A percentile compares a stretch with the other conserved stretches of the same genome.
Conservation (phyloP, 2,888 invertebrate species). For the Drosophila mimica region DNA sequence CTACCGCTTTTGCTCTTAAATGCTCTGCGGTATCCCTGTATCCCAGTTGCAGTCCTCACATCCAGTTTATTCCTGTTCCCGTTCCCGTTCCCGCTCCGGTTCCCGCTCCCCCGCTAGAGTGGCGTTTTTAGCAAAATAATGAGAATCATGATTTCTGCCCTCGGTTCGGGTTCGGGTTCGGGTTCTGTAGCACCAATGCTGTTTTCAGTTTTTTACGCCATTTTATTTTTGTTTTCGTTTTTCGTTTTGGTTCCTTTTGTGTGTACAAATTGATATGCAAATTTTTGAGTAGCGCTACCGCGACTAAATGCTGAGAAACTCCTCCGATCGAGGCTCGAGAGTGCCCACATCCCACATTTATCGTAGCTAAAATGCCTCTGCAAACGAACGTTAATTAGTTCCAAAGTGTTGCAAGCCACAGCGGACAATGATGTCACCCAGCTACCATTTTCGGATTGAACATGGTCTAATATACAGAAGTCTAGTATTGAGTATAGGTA, state of each 20-base stretch:
- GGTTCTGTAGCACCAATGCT: slow-evolving; percentile 42
- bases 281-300: slow-evolving; percentile 65
- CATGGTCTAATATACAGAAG: slow-evolving; percentile 6
- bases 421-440: slow-evolving; percentile 24
- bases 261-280: slow-evolving; percentile 82
- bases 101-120: slow-evolving; percentile 32
- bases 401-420: slow-evolving; percentile 61
- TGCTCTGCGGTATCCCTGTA: slow-evolving; percentile 56
- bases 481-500: background rate
- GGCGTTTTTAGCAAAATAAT: slow-evolving; percentile 78
- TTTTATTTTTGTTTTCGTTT: slow-evolving; percentile 42
- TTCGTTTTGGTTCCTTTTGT: slow-evolving; percentile 34
- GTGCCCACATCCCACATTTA: slow-evolving; percentile 29
- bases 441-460: slow-evolving; percentile 3
- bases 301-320: slow-evolving; percentile 37
- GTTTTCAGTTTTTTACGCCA: slow-evolving; percentile 73
- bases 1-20: slow-evolving; percentile 66
- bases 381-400: slow-evolving; percentile 70
- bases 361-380: slow-evolving; percentile 45
- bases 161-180: slow-evolving; percentile 45
- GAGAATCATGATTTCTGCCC: slow-evolving; percentile 83
- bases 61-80: slow-evolving; percentile 23
- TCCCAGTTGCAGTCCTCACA: slow-evolving; percentile 23
- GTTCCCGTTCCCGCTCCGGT: background rate
- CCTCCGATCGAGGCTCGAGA: slow-evolving; percentile 29